phyloP scores from a whole-genome alignment of 37 sponge, comb jelly and placozoan species.

The Spongilla lacustris region DNA sequence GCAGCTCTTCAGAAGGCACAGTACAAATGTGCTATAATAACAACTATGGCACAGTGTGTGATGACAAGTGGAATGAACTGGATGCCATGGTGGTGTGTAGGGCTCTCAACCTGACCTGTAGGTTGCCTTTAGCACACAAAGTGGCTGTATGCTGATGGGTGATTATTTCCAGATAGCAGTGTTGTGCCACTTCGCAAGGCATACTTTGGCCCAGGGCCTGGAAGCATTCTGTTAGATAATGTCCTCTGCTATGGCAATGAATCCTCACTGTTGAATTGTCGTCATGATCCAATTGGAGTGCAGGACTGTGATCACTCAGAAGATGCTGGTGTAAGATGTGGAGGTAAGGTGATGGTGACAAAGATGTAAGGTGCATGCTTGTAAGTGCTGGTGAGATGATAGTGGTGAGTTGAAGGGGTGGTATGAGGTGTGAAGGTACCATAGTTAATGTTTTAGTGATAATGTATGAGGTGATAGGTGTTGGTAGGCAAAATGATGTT shows the following conservation, averaged over 20 bases:
- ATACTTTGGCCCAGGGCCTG: constrained; percentile 25
- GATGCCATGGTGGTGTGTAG: constrained; percentile 43
- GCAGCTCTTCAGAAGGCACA: constrained; percentile 27
- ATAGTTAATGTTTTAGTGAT: too few species aligned
- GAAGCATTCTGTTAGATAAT: constrained; percentile 8
- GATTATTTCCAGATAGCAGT: neutral
- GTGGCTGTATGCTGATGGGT: neutral
- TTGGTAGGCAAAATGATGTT: too few species aligned
- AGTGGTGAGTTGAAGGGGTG: too few species aligned
- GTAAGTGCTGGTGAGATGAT: too few species aligned
- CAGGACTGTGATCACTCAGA: constrained; percentile 36
- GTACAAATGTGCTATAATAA: constrained; percentile 41
- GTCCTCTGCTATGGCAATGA: constrained; percentile 38
- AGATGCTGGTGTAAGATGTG: constrained; percentile 47
- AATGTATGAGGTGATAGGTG: too few species aligned
- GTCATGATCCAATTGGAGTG: constrained; percentile 2
- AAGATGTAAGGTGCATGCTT: too few species aligned
- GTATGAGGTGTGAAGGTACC: too few species aligned
- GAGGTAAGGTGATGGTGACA: constrained; percentile 13
- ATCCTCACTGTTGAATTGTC: constrained; percentile 11
- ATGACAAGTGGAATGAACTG: constrained; percentile 32
- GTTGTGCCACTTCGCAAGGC: constrained; percentile 4
- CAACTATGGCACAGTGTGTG: constrained; percentile 39
- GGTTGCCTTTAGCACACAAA: neutral
- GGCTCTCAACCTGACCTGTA: too few species aligned